Base-by-base conservation (phyloP, 2,797 vertebrate species). In the Hoplostethus mediterraneus region DNA sequence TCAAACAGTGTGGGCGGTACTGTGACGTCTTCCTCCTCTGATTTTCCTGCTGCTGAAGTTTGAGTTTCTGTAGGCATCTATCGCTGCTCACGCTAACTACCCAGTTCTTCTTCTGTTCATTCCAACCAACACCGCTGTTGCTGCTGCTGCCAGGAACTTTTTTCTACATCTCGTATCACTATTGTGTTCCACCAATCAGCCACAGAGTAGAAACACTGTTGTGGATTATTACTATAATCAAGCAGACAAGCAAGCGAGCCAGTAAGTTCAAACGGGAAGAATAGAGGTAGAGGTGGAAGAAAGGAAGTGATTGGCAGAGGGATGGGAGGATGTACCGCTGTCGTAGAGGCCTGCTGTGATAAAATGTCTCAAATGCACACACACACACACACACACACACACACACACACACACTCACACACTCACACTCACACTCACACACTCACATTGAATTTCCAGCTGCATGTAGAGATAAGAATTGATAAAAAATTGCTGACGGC, bases 271-370 rank as follows among this genome's bases (percentile, higher is more conserved):
- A 21, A 21, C 28, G 1, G 52, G 25, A 31, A 10, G n/a, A 38
- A 40, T 9, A 57, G 31, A 25, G 21, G 17, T 30, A 11, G 10
- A 42, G 56, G 36, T 8, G 25, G 52, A 66, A 58, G 30, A 48
- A 3, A 21, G 10, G 5, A 16, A 42, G 30, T 6, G 8, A 14
- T 3, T 36, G 57, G 36, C 13, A 25, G 21, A 7, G 12, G 58
- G 38, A 63, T 16, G 51, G 5, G 14, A 51, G 9, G n/a, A 28
- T 63, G 75, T 55, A 33, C 14, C 1, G 1, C 62, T 66, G 25
- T 59, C 58, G 72, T 82, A 78, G 72, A 81, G 85, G 75, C 83
- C 80, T 73, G 84, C 83, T 77, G 73, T 2, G 66, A 77, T 63
- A 73, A 89, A 61, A 80, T 67, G 70, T 51, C 73, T 74, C 21